phyloP scores from a whole-genome alignment of 2,113 vertebrate species.

The Dasyprocta punctata region DNA sequence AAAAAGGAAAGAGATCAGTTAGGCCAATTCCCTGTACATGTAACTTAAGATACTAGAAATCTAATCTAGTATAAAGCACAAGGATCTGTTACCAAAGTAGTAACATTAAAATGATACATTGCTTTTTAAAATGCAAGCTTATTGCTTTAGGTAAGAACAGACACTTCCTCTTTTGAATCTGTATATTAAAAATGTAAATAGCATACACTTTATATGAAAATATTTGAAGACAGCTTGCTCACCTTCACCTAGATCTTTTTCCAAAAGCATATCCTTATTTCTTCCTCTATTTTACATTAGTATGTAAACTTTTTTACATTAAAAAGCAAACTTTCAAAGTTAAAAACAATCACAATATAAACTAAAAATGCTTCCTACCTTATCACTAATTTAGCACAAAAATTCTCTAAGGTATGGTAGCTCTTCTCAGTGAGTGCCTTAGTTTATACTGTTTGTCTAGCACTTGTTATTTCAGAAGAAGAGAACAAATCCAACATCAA shows the following conservation, averaged over 20 bases:
- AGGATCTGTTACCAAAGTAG: not conserved
- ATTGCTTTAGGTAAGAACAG: not conserved
- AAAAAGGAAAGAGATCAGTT: conserved; percentile 11
- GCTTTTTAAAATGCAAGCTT: conserved; percentile 35
- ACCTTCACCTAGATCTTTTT: conserved; percentile 7
- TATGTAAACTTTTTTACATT: conserved; percentile 28
- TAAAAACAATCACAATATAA: not conserved
- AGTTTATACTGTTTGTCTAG: not conserved
- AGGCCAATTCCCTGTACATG: not conserved
- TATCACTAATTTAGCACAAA: not conserved
- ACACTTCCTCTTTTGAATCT: not conserved
- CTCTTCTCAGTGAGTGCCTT: not conserved
- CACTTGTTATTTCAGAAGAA: not conserved
- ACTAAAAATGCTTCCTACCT: not conserved
- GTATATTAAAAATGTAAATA: not conserved
- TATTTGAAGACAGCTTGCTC: not conserved
- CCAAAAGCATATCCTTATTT: not conserved
- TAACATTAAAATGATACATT: not conserved
- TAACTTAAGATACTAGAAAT: not conserved
- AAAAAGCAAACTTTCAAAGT: conserved; percentile 34
- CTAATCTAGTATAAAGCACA: not conserved
- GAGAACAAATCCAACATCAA: not conserved
- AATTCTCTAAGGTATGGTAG: not conserved
- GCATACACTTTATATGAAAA: conserved; percentile 18
- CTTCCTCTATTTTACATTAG: not conserved